Evolutionary conservation across 2,888 invertebrate genomes (phyloP).

Genomic region (Antitype chi): DNA sequence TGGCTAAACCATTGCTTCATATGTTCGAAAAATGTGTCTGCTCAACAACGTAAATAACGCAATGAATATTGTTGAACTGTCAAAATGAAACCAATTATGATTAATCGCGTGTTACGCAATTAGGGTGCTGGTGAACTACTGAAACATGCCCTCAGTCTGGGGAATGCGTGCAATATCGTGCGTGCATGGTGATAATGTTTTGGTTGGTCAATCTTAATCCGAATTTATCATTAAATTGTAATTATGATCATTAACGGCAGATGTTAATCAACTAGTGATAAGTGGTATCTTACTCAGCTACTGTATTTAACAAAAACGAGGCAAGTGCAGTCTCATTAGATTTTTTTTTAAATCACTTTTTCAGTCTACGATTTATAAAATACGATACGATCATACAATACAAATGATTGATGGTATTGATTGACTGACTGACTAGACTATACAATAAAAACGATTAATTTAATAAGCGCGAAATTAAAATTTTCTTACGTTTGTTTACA

Average conservation of each 20-base stretch:
- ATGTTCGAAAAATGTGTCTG: too few species aligned
- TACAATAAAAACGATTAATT: not conserved
- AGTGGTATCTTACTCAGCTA: conserved; percentile 25
- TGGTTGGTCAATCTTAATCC: conserved; percentile 26
- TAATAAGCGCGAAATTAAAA: too few species aligned
- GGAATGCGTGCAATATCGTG: not conserved
- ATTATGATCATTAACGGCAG: conserved; percentile 38
- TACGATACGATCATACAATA: not conserved
- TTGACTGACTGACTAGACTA: too few species aligned
- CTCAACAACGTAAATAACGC: too few species aligned
- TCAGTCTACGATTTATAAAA: too few species aligned
- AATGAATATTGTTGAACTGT: too few species aligned
- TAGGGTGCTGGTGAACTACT: not conserved
- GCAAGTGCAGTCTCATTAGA: not conserved
- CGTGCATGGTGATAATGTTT: conserved; percentile 1
- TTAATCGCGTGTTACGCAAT: too few species aligned
- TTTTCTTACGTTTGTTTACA: too few species aligned
- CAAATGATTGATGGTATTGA: not conserved
- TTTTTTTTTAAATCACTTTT: not conserved
- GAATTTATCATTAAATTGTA: conserved; percentile 28
- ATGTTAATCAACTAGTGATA: conserved; percentile 25
- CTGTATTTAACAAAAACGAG: conserved; percentile 23
- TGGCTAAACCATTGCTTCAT: too few species aligned
- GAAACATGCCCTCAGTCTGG: not conserved
- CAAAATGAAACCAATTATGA: too few species aligned